These are phyloP conservation scores for Sandelia bainsii DNA, from an alignment of 2,797 vertebrate species.

Conservation along the genomic window DNA sequence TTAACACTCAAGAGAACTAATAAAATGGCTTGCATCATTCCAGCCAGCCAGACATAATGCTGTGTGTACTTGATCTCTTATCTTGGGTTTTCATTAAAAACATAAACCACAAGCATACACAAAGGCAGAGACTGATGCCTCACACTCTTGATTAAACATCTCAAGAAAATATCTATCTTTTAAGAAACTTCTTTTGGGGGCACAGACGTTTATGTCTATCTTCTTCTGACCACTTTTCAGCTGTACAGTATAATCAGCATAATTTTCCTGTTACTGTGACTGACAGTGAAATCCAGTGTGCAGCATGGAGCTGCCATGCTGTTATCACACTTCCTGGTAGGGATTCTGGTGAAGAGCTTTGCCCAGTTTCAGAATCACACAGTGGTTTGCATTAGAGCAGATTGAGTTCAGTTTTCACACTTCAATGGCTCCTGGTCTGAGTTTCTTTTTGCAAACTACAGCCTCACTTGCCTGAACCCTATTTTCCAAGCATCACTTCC, in stretches of 20 bases:
- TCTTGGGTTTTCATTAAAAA: not conserved
- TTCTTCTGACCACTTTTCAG: not conserved
- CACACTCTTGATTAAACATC: not conserved
- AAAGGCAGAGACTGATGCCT: not conserved
- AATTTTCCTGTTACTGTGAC: not conserved
- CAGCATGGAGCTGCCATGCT: not conserved
- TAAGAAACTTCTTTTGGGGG: too few species aligned
- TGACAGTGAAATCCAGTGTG: not conserved
- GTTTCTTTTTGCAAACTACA: slow-evolving; percentile 2
- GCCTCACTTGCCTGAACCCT: slow-evolving; percentile 11
- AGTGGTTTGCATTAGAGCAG: not conserved
- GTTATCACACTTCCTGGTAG: slow-evolving; percentile 1
- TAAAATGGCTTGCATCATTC: not conserved
- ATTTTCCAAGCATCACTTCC: not conserved
- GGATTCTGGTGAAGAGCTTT: slow-evolving; percentile 10
- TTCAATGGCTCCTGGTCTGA: not conserved
- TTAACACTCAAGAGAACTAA: not conserved
- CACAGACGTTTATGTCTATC: not conserved
- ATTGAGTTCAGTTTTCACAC: slow-evolving; percentile 21
- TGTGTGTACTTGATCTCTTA: not conserved
- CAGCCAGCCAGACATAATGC: not conserved
- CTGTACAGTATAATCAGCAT: not conserved
- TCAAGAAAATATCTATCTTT: too few species aligned
- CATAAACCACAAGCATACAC: not conserved
- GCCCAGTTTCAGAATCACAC: slow-evolving; percentile 22